Conservation (phyloP, 2,113 vertebrate genomes). For the Globicephala melas region DNA sequence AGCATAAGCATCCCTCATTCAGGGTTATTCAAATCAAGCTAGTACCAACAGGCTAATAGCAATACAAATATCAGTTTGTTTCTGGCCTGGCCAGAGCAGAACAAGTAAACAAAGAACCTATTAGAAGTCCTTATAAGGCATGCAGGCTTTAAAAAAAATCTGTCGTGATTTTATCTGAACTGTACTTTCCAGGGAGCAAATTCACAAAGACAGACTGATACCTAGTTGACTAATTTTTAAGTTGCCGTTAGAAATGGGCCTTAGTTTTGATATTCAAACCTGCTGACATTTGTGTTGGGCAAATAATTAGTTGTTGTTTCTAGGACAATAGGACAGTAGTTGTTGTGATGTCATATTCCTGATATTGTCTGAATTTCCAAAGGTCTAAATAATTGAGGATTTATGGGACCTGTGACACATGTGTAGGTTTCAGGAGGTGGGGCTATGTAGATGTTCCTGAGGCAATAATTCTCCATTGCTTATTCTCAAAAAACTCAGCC, state of each 20-base stretch:
- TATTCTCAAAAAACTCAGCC: conserved; percentile 30
- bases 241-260: conserved; percentile 16
- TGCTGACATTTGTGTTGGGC: not conserved
- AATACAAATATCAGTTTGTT: conserved; percentile 49
- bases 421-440: not conserved
- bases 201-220: not conserved
- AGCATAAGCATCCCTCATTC: not conserved
- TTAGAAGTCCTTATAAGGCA: conserved; percentile 30
- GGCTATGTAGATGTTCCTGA: not conserved
- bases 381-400: not conserved
- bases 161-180: conserved; percentile 29
- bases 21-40: conserved; percentile 14
- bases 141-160: conserved; percentile 6
- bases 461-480: not conserved
- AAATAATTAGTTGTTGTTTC: conserved; percentile 36
- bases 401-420: not conserved
- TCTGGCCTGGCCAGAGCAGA: conserved; percentile 29
- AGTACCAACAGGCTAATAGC: not conserved
- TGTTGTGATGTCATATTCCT: not conserved
- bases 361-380: conserved; percentile 39
- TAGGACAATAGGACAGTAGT: not conserved
- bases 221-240: conserved; percentile 17
- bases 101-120: conserved; percentile 35
- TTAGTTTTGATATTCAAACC: not conserved
- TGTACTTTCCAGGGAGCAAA: not conserved